These are phyloP conservation scores for Parazoanthus swiftii DNA, from an alignment of 92 coral and sea anemone species.

Conservation along the genomic window DNA sequence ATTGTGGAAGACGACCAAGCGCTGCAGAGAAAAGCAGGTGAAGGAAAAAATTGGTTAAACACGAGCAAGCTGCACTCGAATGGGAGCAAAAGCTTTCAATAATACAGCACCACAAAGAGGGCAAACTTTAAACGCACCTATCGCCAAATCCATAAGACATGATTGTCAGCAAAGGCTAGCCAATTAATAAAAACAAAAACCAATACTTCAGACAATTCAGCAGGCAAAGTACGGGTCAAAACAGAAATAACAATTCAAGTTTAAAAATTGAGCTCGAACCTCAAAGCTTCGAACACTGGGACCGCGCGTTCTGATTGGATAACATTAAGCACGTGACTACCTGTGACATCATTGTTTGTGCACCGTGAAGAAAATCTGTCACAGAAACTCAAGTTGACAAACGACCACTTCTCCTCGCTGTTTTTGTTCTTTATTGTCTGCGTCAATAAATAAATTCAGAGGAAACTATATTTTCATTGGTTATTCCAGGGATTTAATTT, in stretches of 20 bases:
- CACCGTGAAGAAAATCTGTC: not conserved
- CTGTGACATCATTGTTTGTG: constrained; percentile 29
- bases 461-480: not conserved
- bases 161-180: not conserved
- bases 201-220: not conserved
- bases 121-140: constrained; percentile 23
- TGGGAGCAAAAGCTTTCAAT: not conserved
- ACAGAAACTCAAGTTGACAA: not conserved
- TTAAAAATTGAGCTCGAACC: constrained; percentile 33
- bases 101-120: not conserved
- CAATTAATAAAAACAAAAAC: constrained; percentile 12
- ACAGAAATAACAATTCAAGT: constrained; percentile 34
- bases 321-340: constrained; percentile 20
- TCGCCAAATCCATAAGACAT: constrained; percentile 42
- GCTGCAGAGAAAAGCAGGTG: constrained; percentile 35
- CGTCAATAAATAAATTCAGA: not conserved
- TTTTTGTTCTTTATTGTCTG: not conserved
- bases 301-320: constrained; percentile 27
- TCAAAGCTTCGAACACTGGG: constrained; percentile 40
- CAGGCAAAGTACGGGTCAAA: constrained; percentile 17
- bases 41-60: constrained; percentile 17
- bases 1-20: constrained; percentile 34
- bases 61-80: constrained; percentile 4
- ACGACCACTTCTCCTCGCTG: not conserved
- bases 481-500: not conserved